Conservation (phyloP, 1,140 invertebrate species). For the Cyphomyrmex costatus region DNA sequence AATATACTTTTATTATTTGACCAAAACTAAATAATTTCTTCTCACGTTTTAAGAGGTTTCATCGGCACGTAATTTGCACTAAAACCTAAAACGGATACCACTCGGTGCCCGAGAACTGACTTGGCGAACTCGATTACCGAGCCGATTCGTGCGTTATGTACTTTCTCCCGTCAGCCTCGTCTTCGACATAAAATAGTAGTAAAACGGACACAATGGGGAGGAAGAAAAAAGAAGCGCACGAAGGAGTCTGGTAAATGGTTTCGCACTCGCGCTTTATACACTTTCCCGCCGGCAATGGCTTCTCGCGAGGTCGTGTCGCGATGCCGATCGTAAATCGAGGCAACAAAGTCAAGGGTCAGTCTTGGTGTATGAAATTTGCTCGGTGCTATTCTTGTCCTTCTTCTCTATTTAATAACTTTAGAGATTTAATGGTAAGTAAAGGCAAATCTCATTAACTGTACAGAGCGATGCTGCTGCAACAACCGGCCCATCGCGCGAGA, state of each 20-base stretch:
- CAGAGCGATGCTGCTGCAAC: not conserved
- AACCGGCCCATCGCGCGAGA: not conserved
- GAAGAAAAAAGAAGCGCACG: slow-evolving; percentile 7
- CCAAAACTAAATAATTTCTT: not conserved
- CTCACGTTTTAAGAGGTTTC: not conserved
- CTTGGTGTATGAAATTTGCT: not conserved
- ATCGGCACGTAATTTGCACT: not conserved
- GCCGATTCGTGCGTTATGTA: slow-evolving; percentile 13
- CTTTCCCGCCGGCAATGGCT: slow-evolving; percentile 40
- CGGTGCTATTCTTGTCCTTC: not conserved
- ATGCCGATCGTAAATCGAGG: slow-evolving; percentile 44
- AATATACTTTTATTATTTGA: not conserved
- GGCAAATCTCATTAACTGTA: slow-evolving; percentile 1
- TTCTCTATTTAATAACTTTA: not conserved
- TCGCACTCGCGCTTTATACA: slow-evolving; percentile 26
- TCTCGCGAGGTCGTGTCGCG: slow-evolving; percentile 22
- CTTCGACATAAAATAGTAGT: slow-evolving; percentile 3
- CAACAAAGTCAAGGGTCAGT: not conserved
- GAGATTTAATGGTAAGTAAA: not conserved
- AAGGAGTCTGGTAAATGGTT: slow-evolving; percentile 20
- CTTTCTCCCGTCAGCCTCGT: slow-evolving; percentile 10
- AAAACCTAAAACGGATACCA: not conserved
- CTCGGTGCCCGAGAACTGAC: not conserved
- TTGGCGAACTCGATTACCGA: slow-evolving; percentile 12
- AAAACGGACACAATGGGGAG: slow-evolving; percentile 35